Evolutionary conservation across 2,888 invertebrate species (phyloP).

Genomic region (Rhagonycha lutea): DNA sequence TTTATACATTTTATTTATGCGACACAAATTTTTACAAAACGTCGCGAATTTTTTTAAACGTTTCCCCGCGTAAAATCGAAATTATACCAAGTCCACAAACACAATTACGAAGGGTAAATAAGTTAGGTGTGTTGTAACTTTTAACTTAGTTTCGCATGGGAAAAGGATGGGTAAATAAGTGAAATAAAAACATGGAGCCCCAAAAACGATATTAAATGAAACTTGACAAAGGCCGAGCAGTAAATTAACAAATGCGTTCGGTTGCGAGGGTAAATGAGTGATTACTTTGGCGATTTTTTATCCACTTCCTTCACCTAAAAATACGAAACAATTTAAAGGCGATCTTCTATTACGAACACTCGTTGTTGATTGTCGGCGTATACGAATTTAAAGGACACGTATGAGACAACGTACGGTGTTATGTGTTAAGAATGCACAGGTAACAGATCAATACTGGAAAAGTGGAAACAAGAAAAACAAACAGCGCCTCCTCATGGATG

Average conservation of each 20-base stretch:
- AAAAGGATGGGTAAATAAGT: constrained; percentile 22
- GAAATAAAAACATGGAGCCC: constrained; percentile 17
- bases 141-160: constrained; percentile 14
- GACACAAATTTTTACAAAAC: background rate
- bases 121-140: constrained; percentile 8
- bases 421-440: constrained; percentile 18
- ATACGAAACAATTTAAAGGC: background rate
- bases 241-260: constrained; percentile 29
- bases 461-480: constrained; percentile 17
- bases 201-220: constrained; percentile 18
- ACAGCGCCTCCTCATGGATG: constrained; percentile 19
- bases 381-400: background rate
- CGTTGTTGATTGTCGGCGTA: background rate
- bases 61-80: constrained; percentile 1
- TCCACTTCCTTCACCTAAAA: background rate
- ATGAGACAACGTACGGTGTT: constrained; percentile 6
- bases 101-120: constrained; percentile 24
- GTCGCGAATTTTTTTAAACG: background rate
- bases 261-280: constrained; percentile 27
- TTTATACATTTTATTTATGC: constrained; percentile 7
- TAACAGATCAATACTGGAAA: constrained; percentile 16
- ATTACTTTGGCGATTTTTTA: constrained; percentile 13
- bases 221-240: constrained; percentile 22
- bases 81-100: constrained; percentile 14
- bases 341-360: background rate